Evolutionary conservation across 1,140 invertebrate species (phyloP), one percentile per base, ranked within the genome.

Genomic region (Epicauta chinensis): DNA sequence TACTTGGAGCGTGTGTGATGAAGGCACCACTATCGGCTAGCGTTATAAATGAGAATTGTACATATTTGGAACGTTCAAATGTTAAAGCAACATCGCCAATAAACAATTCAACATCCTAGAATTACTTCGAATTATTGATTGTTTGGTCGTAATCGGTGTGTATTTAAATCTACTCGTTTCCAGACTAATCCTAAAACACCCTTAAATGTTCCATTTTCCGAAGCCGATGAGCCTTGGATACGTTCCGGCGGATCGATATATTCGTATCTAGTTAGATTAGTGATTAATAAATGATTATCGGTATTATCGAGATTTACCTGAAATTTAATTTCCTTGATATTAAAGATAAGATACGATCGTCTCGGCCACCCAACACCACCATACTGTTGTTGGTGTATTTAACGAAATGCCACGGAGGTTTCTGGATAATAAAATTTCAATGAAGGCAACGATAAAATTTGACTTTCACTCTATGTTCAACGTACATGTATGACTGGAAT

Each of bases 381-480:
- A 83, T 72, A 2, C 70, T 75, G 44, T 78, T 75, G 52, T 81
- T 81, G 14, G 71, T 70, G 61, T 81, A 81, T 29, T 66, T 74
- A 0, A 85, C 81, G 64, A 84, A 85, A 65, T 83, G 77, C 83
- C 83, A 86, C 2, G 83, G 83, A 0, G 83, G 83, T 43, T 82
- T 83, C 83, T 86, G 62, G 3, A 66, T n/a, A n/a, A n/a, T n/a
- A 69, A 46, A 48, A 42, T 49, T 42, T 39, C 14, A 42, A 53
- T 45, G n/a, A n/a, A n/a, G n/a, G n/a, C n/a, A n/a, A n/a, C n/a
- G n/a, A n/a, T n/a, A n/a, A n/a, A n/a, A n/a, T n/a, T n/a, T n/a
- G n/a, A n/a, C n/a, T n/a, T n/a, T n/a, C n/a, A n/a, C n/a, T n/a
- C n/a, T n/a, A n/a, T n/a, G n/a, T n/a, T n/a, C n/a, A n/a, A n/a